Conservation (phyloP, 2,888 invertebrate species). For the Leucophenga maculata region DNA sequence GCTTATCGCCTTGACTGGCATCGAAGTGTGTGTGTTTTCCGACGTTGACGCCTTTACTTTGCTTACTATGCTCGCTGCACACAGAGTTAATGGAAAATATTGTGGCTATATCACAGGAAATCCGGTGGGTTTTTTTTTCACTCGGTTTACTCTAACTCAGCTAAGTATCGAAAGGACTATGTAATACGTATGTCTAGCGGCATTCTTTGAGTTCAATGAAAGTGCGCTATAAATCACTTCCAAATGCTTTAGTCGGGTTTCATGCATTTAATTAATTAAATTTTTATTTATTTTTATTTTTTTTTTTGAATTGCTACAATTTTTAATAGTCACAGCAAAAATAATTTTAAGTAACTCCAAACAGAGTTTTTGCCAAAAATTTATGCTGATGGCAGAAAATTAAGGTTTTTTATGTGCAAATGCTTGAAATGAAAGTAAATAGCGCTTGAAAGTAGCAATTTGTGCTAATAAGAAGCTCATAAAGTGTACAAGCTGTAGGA, state of each 20-base stretch:
- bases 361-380: too few species aligned
- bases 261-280: conserved; percentile 11
- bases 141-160: neutral
- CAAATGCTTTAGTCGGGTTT: neutral
- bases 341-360: too few species aligned
- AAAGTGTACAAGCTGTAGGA: too few species aligned
- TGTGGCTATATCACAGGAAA: conserved; percentile 66
- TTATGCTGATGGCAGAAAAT: too few species aligned
- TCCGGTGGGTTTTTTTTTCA: conserved; percentile 58
- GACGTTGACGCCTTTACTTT: conserved; percentile 37
- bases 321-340: too few species aligned
- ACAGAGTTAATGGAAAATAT: conserved; percentile 67
- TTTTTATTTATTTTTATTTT: neutral
- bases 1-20: conserved; percentile 22
- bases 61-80: conserved; percentile 35
- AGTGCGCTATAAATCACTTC: conserved; percentile 11
- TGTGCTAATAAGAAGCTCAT: too few species aligned
- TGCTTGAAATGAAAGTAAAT: too few species aligned
- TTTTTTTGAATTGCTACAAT: too few species aligned
- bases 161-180: too few species aligned
- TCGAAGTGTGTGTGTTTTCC: conserved; percentile 9
- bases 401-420: too few species aligned
- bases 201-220: conserved; percentile 15
- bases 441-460: too few species aligned
- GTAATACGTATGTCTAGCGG: neutral